Percentiles rank a stretch among this genome's conserved stretches.
These are phyloP conservation scores for Cotesia typhae DNA, from an alignment of 1,140 invertebrate genomes.

Conservation along the genomic window DNA sequence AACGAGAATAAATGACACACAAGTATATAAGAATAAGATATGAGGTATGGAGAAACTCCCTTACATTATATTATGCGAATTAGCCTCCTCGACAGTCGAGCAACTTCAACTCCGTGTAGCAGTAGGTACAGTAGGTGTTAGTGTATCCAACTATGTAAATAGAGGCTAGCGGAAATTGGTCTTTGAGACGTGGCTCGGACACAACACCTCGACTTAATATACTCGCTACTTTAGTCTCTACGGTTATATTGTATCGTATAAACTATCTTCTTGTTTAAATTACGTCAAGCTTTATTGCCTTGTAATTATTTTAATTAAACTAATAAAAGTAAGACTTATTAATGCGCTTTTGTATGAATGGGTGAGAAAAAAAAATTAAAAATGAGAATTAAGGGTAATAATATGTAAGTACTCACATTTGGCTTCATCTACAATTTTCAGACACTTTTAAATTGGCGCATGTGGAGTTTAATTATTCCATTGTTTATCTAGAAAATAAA, in stretches of 20 bases:
- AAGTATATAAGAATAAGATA: neutral
- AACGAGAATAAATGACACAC: conserved; percentile 1
- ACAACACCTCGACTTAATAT: conserved; percentile 25
- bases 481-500: conserved; percentile 15
- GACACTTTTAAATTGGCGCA: conserved; percentile 2
- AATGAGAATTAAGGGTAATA: neutral
- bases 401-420: conserved; percentile 11
- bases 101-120: neutral
- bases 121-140: neutral
- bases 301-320: too few relatives aligned
- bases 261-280: neutral
- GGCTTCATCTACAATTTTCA: neutral
- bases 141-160: conserved; percentile 63
- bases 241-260: neutral
- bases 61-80: conserved; percentile 3
- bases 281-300: too few relatives aligned
- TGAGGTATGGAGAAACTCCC: neutral
- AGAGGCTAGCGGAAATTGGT: conserved; percentile 61
- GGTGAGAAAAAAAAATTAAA: neutral
- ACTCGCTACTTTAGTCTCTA: neutral
- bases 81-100: conserved; percentile 20
- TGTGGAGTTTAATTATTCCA: neutral
- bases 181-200: conserved; percentile 54
- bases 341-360: neutral
- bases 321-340: neutral